phyloP scores from a whole-genome alignment of 2,113 vertebrate species.

The Podarcis raffonei region DNA sequence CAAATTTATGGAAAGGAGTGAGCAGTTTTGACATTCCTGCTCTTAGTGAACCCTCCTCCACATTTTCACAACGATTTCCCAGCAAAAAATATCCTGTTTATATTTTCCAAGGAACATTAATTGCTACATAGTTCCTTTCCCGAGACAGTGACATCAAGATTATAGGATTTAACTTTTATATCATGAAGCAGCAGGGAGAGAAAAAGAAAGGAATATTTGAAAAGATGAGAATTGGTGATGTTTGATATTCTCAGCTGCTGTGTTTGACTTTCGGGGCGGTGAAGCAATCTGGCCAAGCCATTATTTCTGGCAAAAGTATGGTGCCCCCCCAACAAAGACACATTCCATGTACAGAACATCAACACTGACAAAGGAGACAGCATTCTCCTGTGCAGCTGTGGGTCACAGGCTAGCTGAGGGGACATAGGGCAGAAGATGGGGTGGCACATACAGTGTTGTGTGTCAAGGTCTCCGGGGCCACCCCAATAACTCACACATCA shows the following conservation, averaged over 20 bases:
- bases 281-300: too few relatives aligned
- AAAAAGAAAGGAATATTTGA: neutral
- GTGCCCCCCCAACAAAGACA: too few relatives aligned
- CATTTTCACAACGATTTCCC: neutral
- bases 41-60: neutral
- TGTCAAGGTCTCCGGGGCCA: too few relatives aligned
- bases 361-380: too few relatives aligned
- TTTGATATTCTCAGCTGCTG: neutral
- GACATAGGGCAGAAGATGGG: too few relatives aligned
- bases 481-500: too few relatives aligned
- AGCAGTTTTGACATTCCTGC: neutral
- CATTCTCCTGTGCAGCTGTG: too few relatives aligned
- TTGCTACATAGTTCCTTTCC: neutral
- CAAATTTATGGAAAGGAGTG: slow-evolving; percentile 7
- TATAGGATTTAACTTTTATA: neutral
- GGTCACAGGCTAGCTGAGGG: too few relatives aligned
- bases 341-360: too few relatives aligned
- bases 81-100: neutral
- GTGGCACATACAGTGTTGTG: too few relatives aligned
- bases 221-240: neutral
- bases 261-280: neutral
- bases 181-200: neutral
- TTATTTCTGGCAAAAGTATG: too few relatives aligned
- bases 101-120: slow-evolving; percentile 7
- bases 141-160: accelerated